phyloP scores from a whole-genome alignment of 2,113 vertebrate species.

The Brachirus orientalis region DNA sequence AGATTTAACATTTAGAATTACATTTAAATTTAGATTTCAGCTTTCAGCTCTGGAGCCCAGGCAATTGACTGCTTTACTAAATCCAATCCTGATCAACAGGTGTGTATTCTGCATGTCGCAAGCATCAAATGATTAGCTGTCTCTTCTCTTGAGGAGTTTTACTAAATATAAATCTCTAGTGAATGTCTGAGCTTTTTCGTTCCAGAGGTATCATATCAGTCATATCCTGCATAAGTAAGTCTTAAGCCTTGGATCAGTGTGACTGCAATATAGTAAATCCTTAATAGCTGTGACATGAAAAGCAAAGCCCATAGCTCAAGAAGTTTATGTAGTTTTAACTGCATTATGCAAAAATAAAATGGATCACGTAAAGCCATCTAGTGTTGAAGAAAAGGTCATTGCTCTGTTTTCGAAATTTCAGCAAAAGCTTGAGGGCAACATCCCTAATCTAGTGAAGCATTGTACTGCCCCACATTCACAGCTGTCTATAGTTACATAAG shows the following conservation, averaged over 20 bases:
- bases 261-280: slow-evolving; percentile 48
- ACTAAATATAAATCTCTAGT: too few relatives aligned
- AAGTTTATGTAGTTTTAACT: slow-evolving; percentile 34
- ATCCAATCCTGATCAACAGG: slow-evolving; percentile 1
- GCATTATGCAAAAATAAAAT: slow-evolving; percentile 28
- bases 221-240: neutral
- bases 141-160: neutral
- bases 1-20: too few relatives aligned
- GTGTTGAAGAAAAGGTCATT: too few relatives aligned
- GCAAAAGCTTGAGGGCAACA: too few relatives aligned
- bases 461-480: too few relatives aligned
- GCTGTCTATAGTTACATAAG: too few relatives aligned
- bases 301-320: slow-evolving; percentile 13
- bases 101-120: neutral
- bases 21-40: too few relatives aligned
- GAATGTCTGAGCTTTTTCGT: neutral
- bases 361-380: slow-evolving; percentile 5
- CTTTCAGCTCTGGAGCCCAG: too few relatives aligned
- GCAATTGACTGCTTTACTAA: too few relatives aligned
- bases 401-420: too few relatives aligned
- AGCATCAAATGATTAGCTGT: too few relatives aligned
- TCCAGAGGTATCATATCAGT: neutral
- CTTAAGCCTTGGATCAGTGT: slow-evolving; percentile 14
- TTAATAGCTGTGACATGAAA: slow-evolving; percentile 17
- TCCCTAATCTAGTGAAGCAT: too few relatives aligned